A percentile compares a stretch with the other conserved stretches of the same genome.
phyloP scores from a whole-genome alignment of 2,888 invertebrate species.

The Carpatolechia fugitivella region DNA sequence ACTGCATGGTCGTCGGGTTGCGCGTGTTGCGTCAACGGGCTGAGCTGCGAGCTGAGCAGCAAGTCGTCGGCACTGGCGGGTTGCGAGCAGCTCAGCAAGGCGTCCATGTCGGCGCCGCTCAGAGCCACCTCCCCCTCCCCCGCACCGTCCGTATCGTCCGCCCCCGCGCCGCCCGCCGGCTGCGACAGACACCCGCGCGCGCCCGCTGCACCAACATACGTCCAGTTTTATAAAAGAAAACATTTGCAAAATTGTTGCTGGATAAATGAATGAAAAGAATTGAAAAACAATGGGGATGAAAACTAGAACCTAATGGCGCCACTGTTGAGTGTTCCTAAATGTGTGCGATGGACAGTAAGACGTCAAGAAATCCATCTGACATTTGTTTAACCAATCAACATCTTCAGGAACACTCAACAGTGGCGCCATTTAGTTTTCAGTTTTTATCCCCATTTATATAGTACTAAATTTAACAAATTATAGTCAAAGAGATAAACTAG shows the following conservation, averaged over 20 bases:
- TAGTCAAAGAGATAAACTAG: too few relatives aligned
- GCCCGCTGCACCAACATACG: conserved; percentile 18
- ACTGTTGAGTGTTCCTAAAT: too few relatives aligned
- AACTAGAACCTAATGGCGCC: too few relatives aligned
- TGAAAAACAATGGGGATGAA: too few relatives aligned
- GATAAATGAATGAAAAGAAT: too few relatives aligned
- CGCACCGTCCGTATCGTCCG: conserved; percentile 31
- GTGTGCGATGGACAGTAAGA: too few relatives aligned
- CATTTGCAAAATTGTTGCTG: background rate
- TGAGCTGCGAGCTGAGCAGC: conserved; percentile 83
- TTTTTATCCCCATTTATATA: too few relatives aligned
- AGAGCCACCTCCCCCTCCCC: conserved; percentile 28
- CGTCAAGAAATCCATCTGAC: too few relatives aligned
- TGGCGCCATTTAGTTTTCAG: too few relatives aligned
- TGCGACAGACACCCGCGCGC: conserved; percentile 29
- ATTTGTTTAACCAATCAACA: too few relatives aligned
- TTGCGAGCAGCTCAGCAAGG: conserved; percentile 89
- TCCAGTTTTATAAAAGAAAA: background rate
- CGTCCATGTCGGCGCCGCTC: conserved; percentile 63
- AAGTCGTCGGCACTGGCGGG: conserved; percentile 91
- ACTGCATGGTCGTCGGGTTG: background rate
- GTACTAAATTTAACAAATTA: too few relatives aligned
- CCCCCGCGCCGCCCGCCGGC: conserved; percentile 32
- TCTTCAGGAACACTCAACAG: too few relatives aligned
- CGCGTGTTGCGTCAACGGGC: conserved; percentile 12